Evolutionary conservation across 2,888 invertebrate species (phyloP), one percentile per base, ranked within the genome.

Genomic region (Steinernema scapterisci): DNA sequence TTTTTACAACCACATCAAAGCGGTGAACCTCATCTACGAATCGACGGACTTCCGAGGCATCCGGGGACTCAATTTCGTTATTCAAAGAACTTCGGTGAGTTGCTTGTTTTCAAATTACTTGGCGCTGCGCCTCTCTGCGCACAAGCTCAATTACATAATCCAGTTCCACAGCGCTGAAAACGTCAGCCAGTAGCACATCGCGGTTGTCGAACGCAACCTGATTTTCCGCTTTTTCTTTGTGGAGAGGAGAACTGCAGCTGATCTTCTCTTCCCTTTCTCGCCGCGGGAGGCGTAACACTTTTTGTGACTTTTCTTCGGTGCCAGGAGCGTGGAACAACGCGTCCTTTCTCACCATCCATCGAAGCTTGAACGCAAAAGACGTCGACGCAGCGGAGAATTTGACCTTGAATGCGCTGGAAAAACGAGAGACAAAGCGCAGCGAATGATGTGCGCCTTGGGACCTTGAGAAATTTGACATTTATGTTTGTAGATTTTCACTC

Each of bases 1-100:
- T 84, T 97, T 99, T 89, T 95, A 96, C 75, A 96, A 95, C 89
- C 99, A 99, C 89, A 96, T 99, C 85, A 96, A 95, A 84, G 96
- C 96, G 81, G 95, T 97, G 88, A 97, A 96, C 91, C 94, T 94
- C 88, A 97, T 97, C 88, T 97, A 97, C 90, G 92, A 94, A 83
- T 93, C 94, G 89, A 96, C 95, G 63, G 93, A 92, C 89, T 97
- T 97, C 89, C 94, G 95, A 89, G 97, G 97, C 48, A 95, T 97
- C 88, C 92, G 95, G 80, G 94, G 95, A 87, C 94, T 96, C 86
- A 94, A 95, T 90, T 97, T 97, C 91, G 95, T 95, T 91, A 96
- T 97, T 80, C 94, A 95, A 88, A 91, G 93, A 87, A 92, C 93
- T 83, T 92, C 92, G 90, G 92, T 92, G 85, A 82, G 87, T 77